Conservation (phyloP, 1,140 invertebrate species). For the Drosophila baimaii region DNA sequence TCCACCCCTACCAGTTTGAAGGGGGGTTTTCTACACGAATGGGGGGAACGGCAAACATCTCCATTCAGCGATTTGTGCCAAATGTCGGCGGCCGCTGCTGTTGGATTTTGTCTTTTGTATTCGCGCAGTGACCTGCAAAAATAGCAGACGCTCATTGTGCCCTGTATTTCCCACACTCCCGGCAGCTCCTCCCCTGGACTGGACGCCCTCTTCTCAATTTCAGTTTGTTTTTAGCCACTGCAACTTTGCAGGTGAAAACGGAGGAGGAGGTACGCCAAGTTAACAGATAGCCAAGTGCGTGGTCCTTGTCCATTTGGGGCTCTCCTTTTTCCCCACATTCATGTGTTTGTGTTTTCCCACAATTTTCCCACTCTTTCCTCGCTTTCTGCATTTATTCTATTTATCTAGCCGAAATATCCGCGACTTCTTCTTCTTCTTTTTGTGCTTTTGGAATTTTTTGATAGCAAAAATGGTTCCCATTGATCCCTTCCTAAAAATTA, state of each 20-base stretch:
- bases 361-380: background rate
- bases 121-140: conserved; percentile 81
- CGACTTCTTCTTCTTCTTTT: background rate
- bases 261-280: conserved; percentile 2
- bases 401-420: conserved; percentile 36
- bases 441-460: background rate
- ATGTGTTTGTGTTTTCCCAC: background rate
- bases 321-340: background rate
- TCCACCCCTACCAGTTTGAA: background rate
- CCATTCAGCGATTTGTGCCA: conserved; percentile 77
- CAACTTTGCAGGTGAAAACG: conserved; percentile 14
- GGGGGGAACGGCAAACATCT: conserved; percentile 26
- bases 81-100: conserved; percentile 63
- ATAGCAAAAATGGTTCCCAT: background rate
- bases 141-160: conserved; percentile 78
- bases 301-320: conserved; percentile 1
- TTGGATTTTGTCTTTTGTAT: conserved; percentile 74
- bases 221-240: conserved; percentile 33
- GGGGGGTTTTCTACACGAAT: background rate
- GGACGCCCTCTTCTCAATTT: background rate
- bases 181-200: background rate
- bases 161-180: conserved; percentile 3
- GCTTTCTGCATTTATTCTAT: conserved; percentile 65
- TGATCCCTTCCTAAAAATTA: background rate
- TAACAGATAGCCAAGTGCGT: conserved; percentile 40